Conservation (phyloP, 1,140 invertebrate species). For the Drosophila pectinifera region DNA sequence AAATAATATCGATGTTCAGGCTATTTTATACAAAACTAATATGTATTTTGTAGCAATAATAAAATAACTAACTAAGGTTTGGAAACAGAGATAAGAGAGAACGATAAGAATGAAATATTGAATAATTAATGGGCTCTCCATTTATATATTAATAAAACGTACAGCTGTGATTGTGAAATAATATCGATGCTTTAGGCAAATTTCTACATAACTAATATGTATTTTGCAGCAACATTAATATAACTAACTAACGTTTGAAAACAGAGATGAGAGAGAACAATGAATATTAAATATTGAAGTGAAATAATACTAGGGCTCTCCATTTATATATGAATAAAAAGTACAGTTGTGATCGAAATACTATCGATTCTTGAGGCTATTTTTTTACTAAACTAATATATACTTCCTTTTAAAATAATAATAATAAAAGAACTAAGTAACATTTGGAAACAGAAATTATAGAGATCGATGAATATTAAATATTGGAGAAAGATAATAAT, state of each 20-base stretch:
- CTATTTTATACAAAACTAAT: too few relatives aligned
- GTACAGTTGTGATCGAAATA: slow-evolving; percentile 17
- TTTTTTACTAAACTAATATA: too few relatives aligned
- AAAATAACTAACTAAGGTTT: not conserved
- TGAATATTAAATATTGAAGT: too few relatives aligned
- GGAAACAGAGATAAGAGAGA: too few relatives aligned
- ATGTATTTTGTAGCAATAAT: not conserved
- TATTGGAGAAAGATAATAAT: too few relatives aligned
- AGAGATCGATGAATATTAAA: too few relatives aligned
- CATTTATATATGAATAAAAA: slow-evolving; percentile 21
- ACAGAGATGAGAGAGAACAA: too few relatives aligned
- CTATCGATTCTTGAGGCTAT: not conserved
- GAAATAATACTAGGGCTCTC: not conserved
- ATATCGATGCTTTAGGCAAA: not conserved
- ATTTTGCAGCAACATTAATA: not conserved
- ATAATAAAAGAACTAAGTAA: not conserved
- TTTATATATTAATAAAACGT: slow-evolving; percentile 21
- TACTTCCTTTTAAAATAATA: not conserved
- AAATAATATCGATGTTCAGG: not conserved
- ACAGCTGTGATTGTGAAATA: slow-evolving; percentile 17
- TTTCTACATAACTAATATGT: too few relatives aligned
- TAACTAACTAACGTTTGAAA: too few relatives aligned
- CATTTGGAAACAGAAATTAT: too few relatives aligned
- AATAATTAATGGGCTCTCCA: not conserved
- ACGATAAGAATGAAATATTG: too few relatives aligned